A percentile compares a stretch with the other conserved stretches of the same genome.
These are phyloP conservation scores for Natrix natrix DNA, from an alignment of 2,797 vertebrate genomes.

Conservation along the genomic window DNA sequence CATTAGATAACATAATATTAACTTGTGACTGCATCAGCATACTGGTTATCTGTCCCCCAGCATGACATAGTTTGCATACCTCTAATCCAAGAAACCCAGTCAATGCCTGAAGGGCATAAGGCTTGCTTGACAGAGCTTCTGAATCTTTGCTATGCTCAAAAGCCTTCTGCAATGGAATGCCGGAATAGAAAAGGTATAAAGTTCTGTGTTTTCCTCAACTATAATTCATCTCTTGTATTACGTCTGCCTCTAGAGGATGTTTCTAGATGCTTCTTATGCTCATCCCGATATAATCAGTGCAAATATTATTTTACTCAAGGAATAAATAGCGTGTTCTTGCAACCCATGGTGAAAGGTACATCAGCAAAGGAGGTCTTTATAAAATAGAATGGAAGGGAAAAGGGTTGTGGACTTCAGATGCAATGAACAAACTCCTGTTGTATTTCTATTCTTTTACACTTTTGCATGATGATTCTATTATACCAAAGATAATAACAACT, in stretches of 20 bases:
- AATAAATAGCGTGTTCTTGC: background rate
- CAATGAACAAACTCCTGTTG: background rate
- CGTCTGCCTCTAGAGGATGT: background rate
- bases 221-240: background rate
- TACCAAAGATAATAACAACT: background rate
- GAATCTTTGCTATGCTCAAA: background rate
- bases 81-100: background rate
- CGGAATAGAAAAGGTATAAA: background rate
- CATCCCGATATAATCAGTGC: background rate
- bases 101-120: background rate
- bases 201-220: background rate
- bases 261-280: background rate
- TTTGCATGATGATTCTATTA: background rate
- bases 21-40: background rate
- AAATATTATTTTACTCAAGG: background rate
- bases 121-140: background rate
- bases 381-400: background rate
- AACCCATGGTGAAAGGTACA: accelerated
- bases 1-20: background rate
- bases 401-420: background rate
- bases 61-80: background rate
- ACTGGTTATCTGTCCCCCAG: background rate
- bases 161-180: background rate
- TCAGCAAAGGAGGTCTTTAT: background rate
- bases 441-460: background rate